Evolutionary conservation across 2,888 invertebrate species (phyloP).

Genomic region (Ennomos fuscantarius): DNA sequence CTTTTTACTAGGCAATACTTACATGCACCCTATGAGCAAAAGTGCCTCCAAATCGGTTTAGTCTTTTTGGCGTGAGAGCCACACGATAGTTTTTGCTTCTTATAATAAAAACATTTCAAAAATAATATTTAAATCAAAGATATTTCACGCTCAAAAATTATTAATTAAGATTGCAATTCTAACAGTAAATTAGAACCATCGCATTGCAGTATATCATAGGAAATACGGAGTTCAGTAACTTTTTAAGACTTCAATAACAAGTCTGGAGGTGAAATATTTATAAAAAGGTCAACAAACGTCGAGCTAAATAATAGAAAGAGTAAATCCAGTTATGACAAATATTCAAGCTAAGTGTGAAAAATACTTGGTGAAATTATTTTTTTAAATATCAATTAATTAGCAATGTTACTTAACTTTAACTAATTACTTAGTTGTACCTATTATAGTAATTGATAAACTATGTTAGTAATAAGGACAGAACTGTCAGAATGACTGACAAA

Average conservation of each 20-base stretch:
- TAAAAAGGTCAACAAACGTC: slow-evolving; percentile 65
- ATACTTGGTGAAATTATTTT: slow-evolving; percentile 5
- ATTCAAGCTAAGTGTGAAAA: slow-evolving; percentile 40
- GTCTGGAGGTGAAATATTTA: slow-evolving; percentile 61
- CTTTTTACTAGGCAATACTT: no score
- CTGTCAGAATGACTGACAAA: no score
- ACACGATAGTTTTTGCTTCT: no score
- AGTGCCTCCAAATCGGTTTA: no score
- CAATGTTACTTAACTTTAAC: no score
- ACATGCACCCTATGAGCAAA: no score
- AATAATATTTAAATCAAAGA: slow-evolving; percentile 1
- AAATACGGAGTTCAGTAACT: slow-evolving; percentile 48
- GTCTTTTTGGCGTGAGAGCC: no score
- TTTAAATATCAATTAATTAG: slow-evolving; percentile 1
- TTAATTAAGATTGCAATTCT: slow-evolving; percentile 24
- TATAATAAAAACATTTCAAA: neutral
- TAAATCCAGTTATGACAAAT: slow-evolving; percentile 71
- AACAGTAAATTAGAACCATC: slow-evolving; percentile 38
- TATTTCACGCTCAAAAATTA: slow-evolving; percentile 13
- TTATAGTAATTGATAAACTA: no score
- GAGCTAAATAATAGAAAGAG: slow-evolving; percentile 66
- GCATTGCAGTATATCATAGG: slow-evolving; percentile 45
- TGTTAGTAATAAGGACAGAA: no score
- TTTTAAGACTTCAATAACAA: slow-evolving; percentile 52
- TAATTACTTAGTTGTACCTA: no score